Evolutionary conservation across 2,113 vertebrate genomes (phyloP).

Genomic region (Antigone vipio): DNA sequence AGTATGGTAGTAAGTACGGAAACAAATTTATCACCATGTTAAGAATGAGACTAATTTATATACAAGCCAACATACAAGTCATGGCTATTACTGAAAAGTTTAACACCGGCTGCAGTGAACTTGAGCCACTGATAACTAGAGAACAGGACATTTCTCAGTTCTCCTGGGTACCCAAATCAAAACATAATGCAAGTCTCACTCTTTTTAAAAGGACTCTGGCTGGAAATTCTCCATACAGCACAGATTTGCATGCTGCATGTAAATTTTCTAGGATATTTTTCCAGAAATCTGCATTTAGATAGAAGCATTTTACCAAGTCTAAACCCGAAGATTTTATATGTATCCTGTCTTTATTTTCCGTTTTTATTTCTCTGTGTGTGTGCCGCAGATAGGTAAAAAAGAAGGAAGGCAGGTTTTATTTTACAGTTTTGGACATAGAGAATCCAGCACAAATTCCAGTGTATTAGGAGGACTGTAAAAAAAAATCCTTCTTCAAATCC

Average conservation of each 20-base stretch:
- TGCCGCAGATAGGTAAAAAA: not conserved
- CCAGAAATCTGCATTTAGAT: slow-evolving; percentile 75
- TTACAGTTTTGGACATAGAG: not conserved
- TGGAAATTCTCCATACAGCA: not conserved
- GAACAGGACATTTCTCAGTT: not conserved
- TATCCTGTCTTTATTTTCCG: not conserved
- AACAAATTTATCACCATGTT: not conserved
- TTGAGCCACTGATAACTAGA: not conserved
- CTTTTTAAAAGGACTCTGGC: not conserved
- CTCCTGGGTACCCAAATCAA: not conserved
- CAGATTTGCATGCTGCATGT: slow-evolving; percentile 24
- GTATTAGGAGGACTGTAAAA: slow-evolving; percentile 14
- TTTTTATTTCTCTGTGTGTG: not conserved
- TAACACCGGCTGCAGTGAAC: not conserved
- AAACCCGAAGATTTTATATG: slow-evolving; percentile 55
- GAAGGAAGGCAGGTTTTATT: not conserved
- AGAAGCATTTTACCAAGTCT: slow-evolving; percentile 47
- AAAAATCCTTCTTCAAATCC: not conserved
- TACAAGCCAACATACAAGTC: not conserved
- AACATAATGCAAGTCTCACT: not conserved
- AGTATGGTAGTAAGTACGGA: not conserved
- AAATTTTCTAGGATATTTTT: slow-evolving; percentile 58
- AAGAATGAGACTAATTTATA: not conserved
- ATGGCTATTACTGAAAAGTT: not conserved
- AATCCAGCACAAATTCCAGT: slow-evolving; percentile 1